Evolutionary conservation across 1,140 invertebrate genomes (phyloP).

Genomic region (Drosophila pseudoobscura): DNA sequence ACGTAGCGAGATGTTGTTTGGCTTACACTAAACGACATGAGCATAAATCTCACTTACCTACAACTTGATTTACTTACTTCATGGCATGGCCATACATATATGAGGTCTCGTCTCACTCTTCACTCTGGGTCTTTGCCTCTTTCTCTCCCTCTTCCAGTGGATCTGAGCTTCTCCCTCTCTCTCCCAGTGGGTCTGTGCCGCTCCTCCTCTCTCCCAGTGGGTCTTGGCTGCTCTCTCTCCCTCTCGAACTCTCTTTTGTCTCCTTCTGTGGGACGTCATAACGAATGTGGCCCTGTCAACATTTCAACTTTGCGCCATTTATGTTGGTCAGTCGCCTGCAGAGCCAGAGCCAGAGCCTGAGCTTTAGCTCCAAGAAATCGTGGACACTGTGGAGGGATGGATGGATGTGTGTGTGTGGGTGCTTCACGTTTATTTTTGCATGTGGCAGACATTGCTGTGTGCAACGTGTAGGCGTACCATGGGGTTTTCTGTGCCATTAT

Average conservation of each 20-base stretch:
- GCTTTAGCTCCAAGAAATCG: constrained; percentile 45
- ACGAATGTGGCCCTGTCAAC: constrained; percentile 79
- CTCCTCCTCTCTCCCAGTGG: background rate
- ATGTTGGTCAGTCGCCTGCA: constrained; percentile 74
- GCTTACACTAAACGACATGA: constrained; percentile 78
- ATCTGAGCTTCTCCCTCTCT: too few relatives aligned
- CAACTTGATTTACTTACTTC: constrained; percentile 78
- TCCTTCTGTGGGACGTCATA: constrained; percentile 65
- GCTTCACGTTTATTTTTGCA: constrained; percentile 68
- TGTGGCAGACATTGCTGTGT: constrained; percentile 65
- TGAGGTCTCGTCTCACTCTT: constrained; percentile 13
- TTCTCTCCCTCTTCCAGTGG: background rate
- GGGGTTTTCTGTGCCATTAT: constrained; percentile 56
- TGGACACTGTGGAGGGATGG: constrained; percentile 42
- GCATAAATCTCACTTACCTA: constrained; percentile 81
- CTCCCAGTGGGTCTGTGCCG: background rate
- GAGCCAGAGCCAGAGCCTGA: constrained; percentile 27
- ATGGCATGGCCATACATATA: constrained; percentile 22
- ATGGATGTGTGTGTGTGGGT: constrained; percentile 46
- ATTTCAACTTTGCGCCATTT: constrained; percentile 82
- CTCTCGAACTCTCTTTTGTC: constrained; percentile 1
- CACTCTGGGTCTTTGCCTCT: background rate
- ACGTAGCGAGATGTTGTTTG: constrained; percentile 59
- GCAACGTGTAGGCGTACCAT: constrained; percentile 54
- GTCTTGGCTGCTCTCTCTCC: background rate